phyloP scores from a whole-genome alignment of 2,797 vertebrate species.

The Premnoplex brunnescens region DNA sequence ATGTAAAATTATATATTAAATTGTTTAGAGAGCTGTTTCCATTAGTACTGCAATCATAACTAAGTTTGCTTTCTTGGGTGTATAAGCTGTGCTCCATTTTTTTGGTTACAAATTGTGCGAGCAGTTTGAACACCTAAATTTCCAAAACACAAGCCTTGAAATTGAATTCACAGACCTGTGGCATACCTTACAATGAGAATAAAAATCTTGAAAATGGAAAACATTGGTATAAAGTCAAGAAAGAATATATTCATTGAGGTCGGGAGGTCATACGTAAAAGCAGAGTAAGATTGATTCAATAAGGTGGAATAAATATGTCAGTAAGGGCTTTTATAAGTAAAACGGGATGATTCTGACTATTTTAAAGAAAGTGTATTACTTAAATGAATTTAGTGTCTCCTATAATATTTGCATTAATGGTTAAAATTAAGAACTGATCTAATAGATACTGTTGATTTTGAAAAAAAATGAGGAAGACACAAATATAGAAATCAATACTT shows the following conservation, averaged over 20 bases:
- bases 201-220: background rate
- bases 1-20: background rate
- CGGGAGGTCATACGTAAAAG: background rate
- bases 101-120: background rate
- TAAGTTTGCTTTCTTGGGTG: background rate
- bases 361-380: background rate
- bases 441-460: background rate
- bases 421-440: background rate
- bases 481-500: background rate
- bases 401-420: background rate
- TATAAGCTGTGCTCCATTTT: background rate
- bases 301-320: no score
- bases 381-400: background rate
- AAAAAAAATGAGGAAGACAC: background rate
- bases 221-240: background rate
- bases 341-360: background rate
- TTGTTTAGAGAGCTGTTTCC: background rate
- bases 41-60: background rate
- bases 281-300: background rate
- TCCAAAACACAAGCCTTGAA: background rate
- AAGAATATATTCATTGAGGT: background rate
- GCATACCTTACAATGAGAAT: background rate
- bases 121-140: background rate
- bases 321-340: background rate
- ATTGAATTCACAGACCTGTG: background rate